Base-by-base conservation (phyloP, 2,888 invertebrate genomes). In the Andrena praecox region DNA sequence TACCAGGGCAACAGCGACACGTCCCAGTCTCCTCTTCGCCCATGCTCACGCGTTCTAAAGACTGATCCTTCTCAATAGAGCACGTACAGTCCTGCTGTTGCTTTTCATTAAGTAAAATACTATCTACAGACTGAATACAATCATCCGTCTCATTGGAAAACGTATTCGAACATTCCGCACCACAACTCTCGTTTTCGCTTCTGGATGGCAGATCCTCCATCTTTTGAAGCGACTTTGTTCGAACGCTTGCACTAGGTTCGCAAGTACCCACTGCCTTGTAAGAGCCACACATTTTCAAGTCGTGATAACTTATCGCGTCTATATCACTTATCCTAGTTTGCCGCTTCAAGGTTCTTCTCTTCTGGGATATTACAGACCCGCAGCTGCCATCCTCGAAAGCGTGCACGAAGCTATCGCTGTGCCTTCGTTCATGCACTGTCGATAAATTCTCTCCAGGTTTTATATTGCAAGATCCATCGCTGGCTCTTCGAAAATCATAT, bases 271-370 rank as follows among this genome's bases (percentile, higher is more conserved):
- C 12, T 10, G 63, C 5, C 33, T 50, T 24, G 4, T 77, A 52
- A 3, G 20, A 48, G 10, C 33, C 31, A 29, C 33, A 54, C 2
- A 35, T 3, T 16, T 63, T 72, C 24, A 73, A 68, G 48, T 54
- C 48, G 63, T 63, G 80, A 56, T 79, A 69, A 54, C 68, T 63
- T 10, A 50, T 68, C 10, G 77, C 82, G 42, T 90, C 90, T 24
- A 42, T 68, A 24, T 92, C 92, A 27, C 84, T 89, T 68, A 93
- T 85, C 82, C 89, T 90, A 12, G 91, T 84, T 66, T 94, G 94
- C 35, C 93, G 90, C 69, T 88, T 92, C 2, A 94, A 80, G 60
- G 89, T 92, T 75, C 77, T 90, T 66, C 91, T 90, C 59, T 87
- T 90, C 56, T 80, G 67, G 5, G 52, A 52, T 52, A 80, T 50